Evolutionary conservation across 2,888 invertebrate species (phyloP), one percentile per base, ranked within the genome.

Genomic region (Nemapogon koenigi): DNA sequence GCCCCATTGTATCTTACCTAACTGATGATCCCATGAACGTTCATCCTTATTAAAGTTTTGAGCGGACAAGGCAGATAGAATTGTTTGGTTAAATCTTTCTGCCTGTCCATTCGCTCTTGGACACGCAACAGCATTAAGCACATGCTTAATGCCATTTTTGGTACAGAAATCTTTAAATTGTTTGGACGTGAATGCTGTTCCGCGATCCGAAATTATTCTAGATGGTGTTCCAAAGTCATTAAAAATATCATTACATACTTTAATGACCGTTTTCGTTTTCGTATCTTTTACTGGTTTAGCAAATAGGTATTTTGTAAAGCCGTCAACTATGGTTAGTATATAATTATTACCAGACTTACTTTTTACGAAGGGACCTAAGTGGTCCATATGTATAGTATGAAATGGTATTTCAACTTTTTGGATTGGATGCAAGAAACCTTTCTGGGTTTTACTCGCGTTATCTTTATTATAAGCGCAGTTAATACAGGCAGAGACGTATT

Each of bases 331-430:
- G 40, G 1, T 41, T 36, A 25, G 44, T 30, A 33, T 46, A 41
- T 10, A 30, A 4, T 4, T 35, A 29, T 47, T 41, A 1, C 48
- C 43, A 10, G 29, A 26, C 8, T 17, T 30, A 25, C 47, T 46
- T 17, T 32, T 43, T 2, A 47, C 39, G 43, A 49, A 50, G 3
- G 43, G 48, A 1, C 47, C 47, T 3, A 49, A 25, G 28, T 49
- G 49, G 15, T 49, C 49, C 1, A 42, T 35, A 29, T 51, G 49
- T 1, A 49, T 31, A 1, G 46, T 50, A 29, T 50, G 38, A 25
- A 49, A 47, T 6, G 46, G 42, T 10, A 26, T 41, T 3, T 38
- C 29, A 6, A 43, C 37, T 37, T 49, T 47, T 4, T 37, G 37
- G 13, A 46, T 45, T 10, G 44, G 41, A 35, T 46, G 48, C 6